phyloP scores from a whole-genome alignment of 2,888 invertebrate species.

The Chelonus formosanus region DNA sequence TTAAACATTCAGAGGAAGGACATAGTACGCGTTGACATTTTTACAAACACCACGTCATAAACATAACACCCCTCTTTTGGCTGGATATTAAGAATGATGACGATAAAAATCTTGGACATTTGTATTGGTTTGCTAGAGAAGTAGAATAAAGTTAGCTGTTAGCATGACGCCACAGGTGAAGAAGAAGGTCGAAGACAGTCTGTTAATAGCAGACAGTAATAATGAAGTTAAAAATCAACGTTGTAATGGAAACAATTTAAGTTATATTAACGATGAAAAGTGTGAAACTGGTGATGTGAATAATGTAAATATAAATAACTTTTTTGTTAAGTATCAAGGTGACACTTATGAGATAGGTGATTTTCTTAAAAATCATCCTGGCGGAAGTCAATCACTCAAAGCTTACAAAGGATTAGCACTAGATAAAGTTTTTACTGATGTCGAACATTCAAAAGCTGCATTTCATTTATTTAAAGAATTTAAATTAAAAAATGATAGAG shows the following conservation, averaged over 20 bases:
- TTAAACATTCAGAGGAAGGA: no score
- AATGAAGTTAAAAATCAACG: no score
- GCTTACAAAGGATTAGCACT: constrained; percentile 69
- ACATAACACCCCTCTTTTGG: no score
- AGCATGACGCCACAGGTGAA: no score
- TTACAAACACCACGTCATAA: no score
- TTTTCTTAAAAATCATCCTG: constrained; percentile 79
- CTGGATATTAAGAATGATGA: no score
- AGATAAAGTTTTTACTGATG: constrained; percentile 67
- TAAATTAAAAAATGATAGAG: constrained; percentile 59
- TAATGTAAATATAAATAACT: constrained; percentile 43
- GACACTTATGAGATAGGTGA: constrained; percentile 72
- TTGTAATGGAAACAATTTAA: constrained; percentile 1
- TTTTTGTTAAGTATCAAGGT: constrained; percentile 63
- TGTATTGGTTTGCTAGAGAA: no score
- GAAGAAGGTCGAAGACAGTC: no score
- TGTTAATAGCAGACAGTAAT: no score
- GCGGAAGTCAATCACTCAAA: constrained; percentile 74
- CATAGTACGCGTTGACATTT: no score
- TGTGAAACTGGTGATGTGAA: constrained; percentile 38
- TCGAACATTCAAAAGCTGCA: constrained; percentile 72
- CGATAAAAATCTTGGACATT: no score
- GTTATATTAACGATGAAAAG: constrained; percentile 35
- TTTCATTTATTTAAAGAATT: constrained; percentile 74
- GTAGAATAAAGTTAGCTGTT: no score